Evolutionary conservation across 1,140 invertebrate genomes (phyloP).

Genomic region (Drosophila kepulauana): DNA sequence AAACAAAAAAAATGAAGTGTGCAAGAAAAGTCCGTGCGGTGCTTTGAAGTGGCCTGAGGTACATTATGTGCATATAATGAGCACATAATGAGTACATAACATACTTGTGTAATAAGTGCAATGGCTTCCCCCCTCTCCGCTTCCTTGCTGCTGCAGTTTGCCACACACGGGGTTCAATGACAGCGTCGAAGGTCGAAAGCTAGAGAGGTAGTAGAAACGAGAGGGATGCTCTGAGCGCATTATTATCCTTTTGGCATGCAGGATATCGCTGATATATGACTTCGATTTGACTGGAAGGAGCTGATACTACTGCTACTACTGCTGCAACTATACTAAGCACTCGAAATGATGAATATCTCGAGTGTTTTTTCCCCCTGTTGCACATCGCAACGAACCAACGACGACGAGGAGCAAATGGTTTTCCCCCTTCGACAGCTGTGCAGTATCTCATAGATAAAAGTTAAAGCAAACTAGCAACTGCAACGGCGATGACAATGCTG

Average conservation of each 20-base stretch:
- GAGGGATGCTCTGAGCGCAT: constrained; percentile 33
- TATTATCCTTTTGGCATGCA: constrained; percentile 45
- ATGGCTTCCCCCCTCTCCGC: constrained; percentile 25
- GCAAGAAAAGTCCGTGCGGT: constrained; percentile 17
- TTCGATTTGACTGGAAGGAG: constrained; percentile 53
- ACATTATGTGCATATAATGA: constrained; percentile 61
- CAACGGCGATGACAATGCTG: constrained; percentile 10
- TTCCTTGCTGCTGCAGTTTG: constrained; percentile 54
- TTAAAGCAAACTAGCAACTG: constrained; percentile 37
- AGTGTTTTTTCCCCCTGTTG: constrained; percentile 26
- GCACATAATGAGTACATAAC: constrained; percentile 47
- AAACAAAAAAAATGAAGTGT: constrained; percentile 2
- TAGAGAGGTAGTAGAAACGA: constrained; percentile 14
- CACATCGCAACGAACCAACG: background rate
- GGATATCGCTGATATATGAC: constrained; percentile 72
- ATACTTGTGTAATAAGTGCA: constrained; percentile 41
- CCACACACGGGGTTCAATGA: constrained; percentile 73
- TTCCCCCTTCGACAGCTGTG: constrained; percentile 40
- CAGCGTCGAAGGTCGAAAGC: constrained; percentile 74
- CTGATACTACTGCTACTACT: constrained; percentile 11
- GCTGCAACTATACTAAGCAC: background rate
- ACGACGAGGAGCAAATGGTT: background rate
- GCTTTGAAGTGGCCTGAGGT: constrained; percentile 49
- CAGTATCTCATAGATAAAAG: constrained; percentile 77
- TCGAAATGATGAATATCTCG: constrained; percentile 53